Percentiles rank a stretch among this genome's conserved stretches.
These are phyloP conservation scores for Pseudonaja textilis DNA, from an alignment of 2,113 vertebrate genomes.

Conservation along the genomic window DNA sequence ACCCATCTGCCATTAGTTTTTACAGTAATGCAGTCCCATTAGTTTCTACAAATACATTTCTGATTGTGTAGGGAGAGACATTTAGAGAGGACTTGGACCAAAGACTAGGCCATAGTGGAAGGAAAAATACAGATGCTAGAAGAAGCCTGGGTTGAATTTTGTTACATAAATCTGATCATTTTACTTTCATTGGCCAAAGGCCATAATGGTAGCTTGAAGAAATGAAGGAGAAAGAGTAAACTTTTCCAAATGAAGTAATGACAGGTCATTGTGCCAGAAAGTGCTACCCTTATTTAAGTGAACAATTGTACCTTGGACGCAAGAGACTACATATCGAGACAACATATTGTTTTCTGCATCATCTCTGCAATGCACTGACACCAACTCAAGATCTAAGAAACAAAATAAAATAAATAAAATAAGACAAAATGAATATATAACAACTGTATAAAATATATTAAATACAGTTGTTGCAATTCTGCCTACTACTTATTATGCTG, in stretches of 20 bases:
- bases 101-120: neutral
- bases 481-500: too few species aligned
- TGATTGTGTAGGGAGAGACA: neutral
- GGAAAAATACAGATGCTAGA: neutral
- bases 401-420: neutral
- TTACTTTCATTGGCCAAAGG: neutral
- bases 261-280: neutral
- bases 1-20: neutral
- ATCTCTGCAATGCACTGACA: neutral
- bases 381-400: neutral
- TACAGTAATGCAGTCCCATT: neutral
- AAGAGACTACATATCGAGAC: neutral
- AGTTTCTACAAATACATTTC: neutral
- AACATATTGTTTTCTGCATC: neutral
- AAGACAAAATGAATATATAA: neutral
- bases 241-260: neutral
- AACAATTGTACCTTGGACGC: neutral
- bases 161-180: neutral
- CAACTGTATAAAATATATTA: neutral
- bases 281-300: neutral
- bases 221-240: neutral
- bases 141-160: neutral
- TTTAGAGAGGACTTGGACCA: neutral
- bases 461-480: neutral
- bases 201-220: neutral